Evolutionary conservation across 2,113 vertebrate genomes (phyloP), one percentile per base, ranked within the genome.

Genomic region (Eidolon helvum): DNA sequence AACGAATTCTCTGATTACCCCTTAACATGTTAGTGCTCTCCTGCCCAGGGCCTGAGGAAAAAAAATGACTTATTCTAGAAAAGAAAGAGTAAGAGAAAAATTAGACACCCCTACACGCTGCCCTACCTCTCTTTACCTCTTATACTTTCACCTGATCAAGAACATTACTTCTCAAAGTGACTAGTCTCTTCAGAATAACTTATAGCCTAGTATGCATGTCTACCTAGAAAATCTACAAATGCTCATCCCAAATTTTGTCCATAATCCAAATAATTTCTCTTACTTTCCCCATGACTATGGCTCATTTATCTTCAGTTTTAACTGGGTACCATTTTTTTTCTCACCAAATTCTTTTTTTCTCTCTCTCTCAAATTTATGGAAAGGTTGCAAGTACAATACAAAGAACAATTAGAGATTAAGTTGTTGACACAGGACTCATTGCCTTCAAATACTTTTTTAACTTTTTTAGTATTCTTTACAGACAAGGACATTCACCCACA

Each of bases 251-350:
- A 79, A 7, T 75, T 80, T 75, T 79, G 65, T 68, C 22, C 43
- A 65, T 30, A 24, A 87, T 45, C 69, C 69, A 94, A 87, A 79
- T 94, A 79, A 92, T 88, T 78, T 89, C 50, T 97, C 69, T 92
- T 74, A 50, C 63, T 95, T 90, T 79, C 87, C n/a, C 40, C 18
- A 84, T 79, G 53, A 38, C 40, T 26, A 35, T 12, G 7, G 18
- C 10, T 84, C 87, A 77, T 48, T 26, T 77, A 18, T 93, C 55
- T 57, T 92, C 22, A 75, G 11, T 35, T 2, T 84, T 92, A 79
- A 92, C 0, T 22, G 22, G 61, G 1, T 83, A 10, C 10, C 71
- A 59, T 24, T n/a, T 28, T 38, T 38, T 94, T 50, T 50, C 14
- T 50, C 48, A 15, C 14, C 48, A 50, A 50, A 15, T 50, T 50